A percentile compares a stretch with the other conserved stretches of the same genome.
phyloP scores from a whole-genome alignment of 2,113 vertebrate genomes.

The Alectura lathami region DNA sequence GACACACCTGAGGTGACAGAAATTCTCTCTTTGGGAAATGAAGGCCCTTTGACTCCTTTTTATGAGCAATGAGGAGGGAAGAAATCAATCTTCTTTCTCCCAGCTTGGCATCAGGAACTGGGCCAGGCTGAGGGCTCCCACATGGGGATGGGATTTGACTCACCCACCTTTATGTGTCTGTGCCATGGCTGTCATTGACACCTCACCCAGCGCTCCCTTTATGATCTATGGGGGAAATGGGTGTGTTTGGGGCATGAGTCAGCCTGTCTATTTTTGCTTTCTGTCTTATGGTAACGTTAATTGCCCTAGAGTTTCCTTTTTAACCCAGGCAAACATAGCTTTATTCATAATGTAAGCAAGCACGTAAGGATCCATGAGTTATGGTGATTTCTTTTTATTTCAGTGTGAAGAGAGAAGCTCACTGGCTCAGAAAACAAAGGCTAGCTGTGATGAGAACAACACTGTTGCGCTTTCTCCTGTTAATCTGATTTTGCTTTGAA shows the following conservation, averaged over 20 bases:
- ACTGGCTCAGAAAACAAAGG: background rate
- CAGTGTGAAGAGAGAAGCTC: background rate
- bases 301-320: slow-evolving; percentile 1
- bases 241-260: slow-evolving; percentile 20
- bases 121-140: background rate
- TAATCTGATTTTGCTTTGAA: background rate
- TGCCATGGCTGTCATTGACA: background rate
- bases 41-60: background rate
- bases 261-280: slow-evolving; percentile 5
- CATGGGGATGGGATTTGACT: background rate
- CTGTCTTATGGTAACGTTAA: background rate
- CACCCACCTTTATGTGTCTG: background rate
- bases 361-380: background rate
- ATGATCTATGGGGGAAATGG: background rate
- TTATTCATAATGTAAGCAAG: background rate
- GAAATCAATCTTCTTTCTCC: background rate
- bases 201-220: background rate
- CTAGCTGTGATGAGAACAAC: background rate
- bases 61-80: background rate
- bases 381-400: background rate
- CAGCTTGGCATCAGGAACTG: background rate
- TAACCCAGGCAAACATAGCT: background rate
- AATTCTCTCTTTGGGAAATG: fast-evolving
- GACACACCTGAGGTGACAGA: background rate
- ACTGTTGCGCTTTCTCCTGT: background rate